Conservation (phyloP, 1,140 invertebrate genomes). For the Paramacrobiotus metropolitanus region DNA sequence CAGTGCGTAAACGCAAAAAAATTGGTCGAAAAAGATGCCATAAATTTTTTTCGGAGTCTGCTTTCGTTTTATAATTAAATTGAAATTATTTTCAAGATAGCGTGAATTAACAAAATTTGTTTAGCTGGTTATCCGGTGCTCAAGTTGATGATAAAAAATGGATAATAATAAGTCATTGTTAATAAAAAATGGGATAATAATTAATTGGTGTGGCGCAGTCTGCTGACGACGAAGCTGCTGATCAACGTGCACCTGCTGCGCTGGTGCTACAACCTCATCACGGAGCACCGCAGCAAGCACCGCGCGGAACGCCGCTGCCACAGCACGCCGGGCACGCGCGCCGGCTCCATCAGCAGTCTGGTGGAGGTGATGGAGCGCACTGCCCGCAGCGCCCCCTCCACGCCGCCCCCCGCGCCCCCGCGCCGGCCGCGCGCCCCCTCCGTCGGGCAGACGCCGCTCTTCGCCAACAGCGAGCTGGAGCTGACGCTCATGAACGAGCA, state of each 20-base stretch:
- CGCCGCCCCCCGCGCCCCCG: slow-evolving; percentile 6
- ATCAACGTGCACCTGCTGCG: slow-evolving; percentile 67
- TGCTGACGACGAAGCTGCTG: slow-evolving; percentile 54
- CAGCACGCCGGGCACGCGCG: not conserved
- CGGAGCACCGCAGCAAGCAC: slow-evolving; percentile 32
- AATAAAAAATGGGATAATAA: not conserved
- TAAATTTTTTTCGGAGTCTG: no score
- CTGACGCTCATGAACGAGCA: slow-evolving; percentile 5
- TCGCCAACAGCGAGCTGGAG: slow-evolving; percentile 5
- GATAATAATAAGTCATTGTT: not conserved
- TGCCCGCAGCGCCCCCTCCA: not conserved
- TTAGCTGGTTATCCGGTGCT: not conserved
- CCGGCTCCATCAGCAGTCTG: not conserved
- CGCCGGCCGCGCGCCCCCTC: slow-evolving; percentile 15
- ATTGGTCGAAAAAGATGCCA: no score
- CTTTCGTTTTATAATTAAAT: not conserved
- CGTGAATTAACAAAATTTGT: slow-evolving; percentile 11
- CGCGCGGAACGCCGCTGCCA: not conserved
- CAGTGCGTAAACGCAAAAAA: no score
- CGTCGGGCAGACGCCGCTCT: slow-evolving; percentile 4
- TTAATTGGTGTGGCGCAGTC: slow-evolving; percentile 18
- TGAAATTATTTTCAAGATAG: slow-evolving; percentile 11
- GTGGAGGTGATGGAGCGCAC: not conserved
- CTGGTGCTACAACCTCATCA: slow-evolving; percentile 57
- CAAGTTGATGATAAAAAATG: not conserved